A percentile compares a stretch with the other conserved stretches of the same genome.
phyloP scores from a whole-genome alignment of 2,888 invertebrate species.

The Anoncus sp. region DNA sequence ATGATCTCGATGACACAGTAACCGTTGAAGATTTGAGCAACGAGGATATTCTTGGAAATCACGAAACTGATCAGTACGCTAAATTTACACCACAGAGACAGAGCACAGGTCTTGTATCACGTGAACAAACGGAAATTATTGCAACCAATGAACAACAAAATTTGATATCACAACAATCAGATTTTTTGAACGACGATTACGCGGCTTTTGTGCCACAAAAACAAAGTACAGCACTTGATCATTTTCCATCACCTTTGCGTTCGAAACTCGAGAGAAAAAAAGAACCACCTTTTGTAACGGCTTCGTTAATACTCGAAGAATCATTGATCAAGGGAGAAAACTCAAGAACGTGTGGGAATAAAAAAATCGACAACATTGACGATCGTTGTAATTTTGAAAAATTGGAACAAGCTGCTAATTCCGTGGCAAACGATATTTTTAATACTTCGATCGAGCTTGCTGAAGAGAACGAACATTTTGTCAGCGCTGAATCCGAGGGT shows the following conservation, averaged over 20 bases:
- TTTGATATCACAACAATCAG: constrained; percentile 9
- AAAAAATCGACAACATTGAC: constrained; percentile 38
- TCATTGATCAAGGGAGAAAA: background rate
- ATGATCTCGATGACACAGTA: constrained; percentile 47
- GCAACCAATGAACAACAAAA: constrained; percentile 21
- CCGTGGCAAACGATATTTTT: constrained; percentile 75
- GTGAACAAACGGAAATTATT: background rate
- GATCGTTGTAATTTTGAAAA: constrained; percentile 64
- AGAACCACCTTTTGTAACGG: constrained; percentile 47
- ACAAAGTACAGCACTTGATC: constrained; percentile 64
- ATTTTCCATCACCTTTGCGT: constrained; percentile 9
- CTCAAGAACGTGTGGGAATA: constrained; percentile 25
- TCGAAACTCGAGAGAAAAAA: constrained; percentile 32
- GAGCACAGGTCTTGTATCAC: constrained; percentile 69
- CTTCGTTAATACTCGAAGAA: background rate
- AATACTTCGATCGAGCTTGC: constrained; percentile 71
- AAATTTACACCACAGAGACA: constrained; percentile 74
- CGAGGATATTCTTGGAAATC: constrained; percentile 34
- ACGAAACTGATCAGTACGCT: constrained; percentile 66
- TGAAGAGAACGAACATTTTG: constrained; percentile 73
- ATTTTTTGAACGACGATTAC: constrained; percentile 49
- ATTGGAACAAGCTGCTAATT: constrained; percentile 71
- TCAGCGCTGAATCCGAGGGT: constrained; percentile 76
- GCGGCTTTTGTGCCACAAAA: constrained; percentile 61
- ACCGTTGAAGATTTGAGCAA: constrained; percentile 37